Conservation (phyloP, 2,797 vertebrate species). For the Scarus forsteni region DNA sequence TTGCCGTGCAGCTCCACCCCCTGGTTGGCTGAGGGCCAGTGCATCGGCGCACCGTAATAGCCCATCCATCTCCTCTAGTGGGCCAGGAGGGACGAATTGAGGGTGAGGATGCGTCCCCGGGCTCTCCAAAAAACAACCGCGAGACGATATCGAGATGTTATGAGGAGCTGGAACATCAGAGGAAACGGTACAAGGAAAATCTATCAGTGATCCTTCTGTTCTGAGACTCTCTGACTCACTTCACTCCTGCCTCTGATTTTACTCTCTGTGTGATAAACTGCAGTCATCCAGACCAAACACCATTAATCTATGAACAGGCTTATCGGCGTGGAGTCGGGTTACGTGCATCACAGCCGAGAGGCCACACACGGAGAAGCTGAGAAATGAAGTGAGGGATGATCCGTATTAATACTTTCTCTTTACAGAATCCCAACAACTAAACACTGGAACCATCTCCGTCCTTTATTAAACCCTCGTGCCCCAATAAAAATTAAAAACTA, state of each 20-base stretch:
- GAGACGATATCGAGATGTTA: constrained; percentile 18
- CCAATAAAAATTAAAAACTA: no score
- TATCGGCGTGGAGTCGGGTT: constrained; percentile 50
- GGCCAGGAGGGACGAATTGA: constrained; percentile 31
- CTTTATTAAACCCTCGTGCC: constrained; percentile 18
- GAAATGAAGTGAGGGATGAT: constrained; percentile 16
- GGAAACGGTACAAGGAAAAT: constrained; percentile 34
- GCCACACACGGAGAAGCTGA: constrained; percentile 43
- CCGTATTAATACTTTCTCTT: not conserved
- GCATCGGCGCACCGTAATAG: constrained; percentile 56
- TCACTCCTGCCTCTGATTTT: constrained; percentile 20
- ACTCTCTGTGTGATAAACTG: constrained; percentile 39
- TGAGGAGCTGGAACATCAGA: constrained; percentile 30
- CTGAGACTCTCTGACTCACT: constrained; percentile 30
- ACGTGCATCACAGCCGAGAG: constrained; percentile 46
- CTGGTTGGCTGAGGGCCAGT: constrained; percentile 61
- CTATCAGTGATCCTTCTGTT: constrained; percentile 30
- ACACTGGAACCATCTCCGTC: constrained; percentile 3
- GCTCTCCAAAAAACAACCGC: constrained; percentile 41
- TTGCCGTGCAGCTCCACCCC: constrained; percentile 69
- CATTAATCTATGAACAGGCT: constrained; percentile 47
- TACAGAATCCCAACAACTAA: not conserved
- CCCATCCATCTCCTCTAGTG: constrained; percentile 56
- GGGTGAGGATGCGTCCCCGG: constrained; percentile 44
- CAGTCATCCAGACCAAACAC: constrained; percentile 32